Conservation (phyloP, 1,140 invertebrate genomes). For the Agraylea sexmaculata region DNA sequence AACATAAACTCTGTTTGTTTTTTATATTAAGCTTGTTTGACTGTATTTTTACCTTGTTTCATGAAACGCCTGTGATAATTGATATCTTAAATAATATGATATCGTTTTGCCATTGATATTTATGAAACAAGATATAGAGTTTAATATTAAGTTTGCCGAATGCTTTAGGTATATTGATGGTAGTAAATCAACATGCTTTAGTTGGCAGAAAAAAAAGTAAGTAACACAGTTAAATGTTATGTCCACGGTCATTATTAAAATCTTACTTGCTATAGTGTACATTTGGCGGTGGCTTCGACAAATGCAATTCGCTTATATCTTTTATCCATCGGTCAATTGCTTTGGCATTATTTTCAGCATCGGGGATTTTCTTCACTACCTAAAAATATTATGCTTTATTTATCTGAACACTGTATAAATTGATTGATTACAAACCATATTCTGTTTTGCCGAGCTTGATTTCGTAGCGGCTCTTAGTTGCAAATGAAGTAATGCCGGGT, state of each 20-base stretch:
- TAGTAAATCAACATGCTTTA: too few species aligned
- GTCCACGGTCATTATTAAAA: neutral
- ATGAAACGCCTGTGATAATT: too few species aligned
- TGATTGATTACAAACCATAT: slow-evolving; percentile 23
- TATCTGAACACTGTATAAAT: neutral
- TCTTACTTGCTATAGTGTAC: slow-evolving; percentile 70
- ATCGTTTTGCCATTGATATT: too few species aligned
- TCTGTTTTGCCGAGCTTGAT: slow-evolving; percentile 32
- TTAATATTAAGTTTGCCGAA: too few species aligned
- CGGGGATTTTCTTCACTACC: slow-evolving; percentile 75
- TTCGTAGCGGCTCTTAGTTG: slow-evolving; percentile 77
- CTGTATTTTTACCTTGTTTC: too few species aligned
- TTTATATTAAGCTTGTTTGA: too few species aligned
- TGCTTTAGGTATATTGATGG: too few species aligned
- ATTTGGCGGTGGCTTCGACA: slow-evolving; percentile 71
- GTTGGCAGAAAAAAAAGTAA: too few species aligned
- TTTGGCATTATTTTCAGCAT: slow-evolving; percentile 76
- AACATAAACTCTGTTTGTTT: too few species aligned
- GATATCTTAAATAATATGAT: too few species aligned
- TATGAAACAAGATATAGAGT: too few species aligned
- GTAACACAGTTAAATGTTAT: too few species aligned
- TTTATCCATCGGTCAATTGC: slow-evolving; percentile 90
- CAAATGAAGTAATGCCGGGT: slow-evolving; percentile 86
- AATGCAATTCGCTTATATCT: slow-evolving; percentile 79
- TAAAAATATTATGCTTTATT: slow-evolving; percentile 26